Evolutionary conservation across 92 coral and sea anemone species (phyloP).

Genomic region (Plumapathes pennacea): DNA sequence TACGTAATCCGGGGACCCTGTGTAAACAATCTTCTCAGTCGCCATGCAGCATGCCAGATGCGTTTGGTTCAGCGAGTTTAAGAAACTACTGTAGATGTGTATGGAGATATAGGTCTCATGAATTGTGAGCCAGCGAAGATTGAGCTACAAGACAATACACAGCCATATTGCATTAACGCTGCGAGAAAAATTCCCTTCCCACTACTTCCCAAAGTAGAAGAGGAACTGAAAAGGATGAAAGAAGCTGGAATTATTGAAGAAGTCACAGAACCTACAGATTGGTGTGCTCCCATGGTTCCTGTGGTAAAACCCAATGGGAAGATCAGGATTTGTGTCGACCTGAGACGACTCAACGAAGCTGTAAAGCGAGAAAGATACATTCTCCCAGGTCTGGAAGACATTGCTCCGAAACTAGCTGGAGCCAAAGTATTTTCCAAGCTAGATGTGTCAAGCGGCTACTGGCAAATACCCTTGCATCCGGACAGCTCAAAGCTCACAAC

Average conservation of each 20-base stretch:
- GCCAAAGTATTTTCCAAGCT: constrained; percentile 24
- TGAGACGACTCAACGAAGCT: constrained; percentile 26
- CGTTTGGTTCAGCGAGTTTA: constrained; percentile 15
- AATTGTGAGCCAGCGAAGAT: constrained; percentile 31
- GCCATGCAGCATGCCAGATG: constrained; percentile 23
- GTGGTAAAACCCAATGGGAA: constrained; percentile 32
- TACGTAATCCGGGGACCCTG: constrained; percentile 11
- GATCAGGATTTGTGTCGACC: constrained; percentile 25
- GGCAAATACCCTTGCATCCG: constrained; percentile 23
- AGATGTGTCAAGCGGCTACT: constrained; percentile 25
- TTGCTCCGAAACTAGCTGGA: constrained; percentile 12
- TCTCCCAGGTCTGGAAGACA: constrained; percentile 41
- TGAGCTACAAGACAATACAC: constrained; percentile 25
- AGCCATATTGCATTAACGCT: constrained; percentile 35
- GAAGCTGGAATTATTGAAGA: constrained; percentile 39
- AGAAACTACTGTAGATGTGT: constrained; percentile 1
- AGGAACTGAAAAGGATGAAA: constrained; percentile 36
- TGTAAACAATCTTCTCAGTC: constrained; percentile 27
- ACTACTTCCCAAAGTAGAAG: constrained; percentile 29
- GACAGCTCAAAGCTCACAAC: constrained; percentile 31
- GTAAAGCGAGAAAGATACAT: constrained; percentile 41
- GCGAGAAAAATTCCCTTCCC: constrained; percentile 45
- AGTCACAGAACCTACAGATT: constrained; percentile 43
- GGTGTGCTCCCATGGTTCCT: constrained; percentile 61
- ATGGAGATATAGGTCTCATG: constrained; percentile 23